phyloP scores from a whole-genome alignment of 2,797 vertebrate genomes.

The Leuciscus waleckii region DNA sequence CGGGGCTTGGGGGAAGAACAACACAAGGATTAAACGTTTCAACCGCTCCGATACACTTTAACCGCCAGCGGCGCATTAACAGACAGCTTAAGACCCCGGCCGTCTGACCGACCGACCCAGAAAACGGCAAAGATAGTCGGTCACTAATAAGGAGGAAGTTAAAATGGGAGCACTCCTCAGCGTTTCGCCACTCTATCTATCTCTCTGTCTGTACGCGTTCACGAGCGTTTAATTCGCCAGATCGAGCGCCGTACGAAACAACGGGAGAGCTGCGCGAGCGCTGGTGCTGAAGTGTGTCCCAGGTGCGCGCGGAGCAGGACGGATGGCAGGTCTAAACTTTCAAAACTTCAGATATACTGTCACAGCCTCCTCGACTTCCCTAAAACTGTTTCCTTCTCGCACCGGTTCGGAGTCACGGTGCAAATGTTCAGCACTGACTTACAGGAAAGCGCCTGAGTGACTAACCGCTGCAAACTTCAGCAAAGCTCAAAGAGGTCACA shows the following conservation, averaged over 20 bases:
- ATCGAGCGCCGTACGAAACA: conserved; percentile 71
- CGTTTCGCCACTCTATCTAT: conserved; percentile 73
- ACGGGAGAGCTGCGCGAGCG: conserved; percentile 65
- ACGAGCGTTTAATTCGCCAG: conserved; percentile 69
- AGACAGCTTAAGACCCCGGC: conserved; percentile 46
- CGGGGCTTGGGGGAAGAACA: conserved; percentile 69
- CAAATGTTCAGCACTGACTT: conserved; percentile 82
- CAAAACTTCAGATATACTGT: conserved; percentile 41
- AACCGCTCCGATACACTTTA: conserved; percentile 57
- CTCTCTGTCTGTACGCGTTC: conserved; percentile 65
- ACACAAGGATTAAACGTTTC: conserved; percentile 66
- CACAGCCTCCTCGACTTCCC: conserved; percentile 37
- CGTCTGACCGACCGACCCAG: conserved; percentile 56
- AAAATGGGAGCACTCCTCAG: conserved; percentile 74
- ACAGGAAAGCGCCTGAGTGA: conserved; percentile 80
- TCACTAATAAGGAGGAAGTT: conserved; percentile 62
- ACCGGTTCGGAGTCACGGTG: conserved; percentile 63
- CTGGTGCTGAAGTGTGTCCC: conserved; percentile 71
- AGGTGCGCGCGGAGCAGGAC: conserved; percentile 63
- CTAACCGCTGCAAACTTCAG: conserved; percentile 29
- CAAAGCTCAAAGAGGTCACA: background rate
- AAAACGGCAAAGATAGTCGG: conserved; percentile 49
- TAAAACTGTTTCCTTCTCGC: conserved; percentile 76
- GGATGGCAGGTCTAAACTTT: conserved; percentile 68
- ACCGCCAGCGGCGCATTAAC: conserved; percentile 45